These are phyloP conservation scores for Heliothis virescens DNA, from an alignment of 1,140 invertebrate genomes.

Conservation along the genomic window DNA sequence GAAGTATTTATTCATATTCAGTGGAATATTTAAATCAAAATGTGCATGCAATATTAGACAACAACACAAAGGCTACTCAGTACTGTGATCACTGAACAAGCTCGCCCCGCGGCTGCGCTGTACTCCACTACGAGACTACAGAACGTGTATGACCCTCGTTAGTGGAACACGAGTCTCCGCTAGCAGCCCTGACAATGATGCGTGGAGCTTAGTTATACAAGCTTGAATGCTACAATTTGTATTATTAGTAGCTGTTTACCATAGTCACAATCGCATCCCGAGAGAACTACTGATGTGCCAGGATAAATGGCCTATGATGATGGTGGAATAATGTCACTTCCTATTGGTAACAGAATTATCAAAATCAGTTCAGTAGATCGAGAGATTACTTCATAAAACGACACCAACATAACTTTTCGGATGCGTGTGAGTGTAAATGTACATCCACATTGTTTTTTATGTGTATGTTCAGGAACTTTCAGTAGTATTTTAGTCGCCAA, in stretches of 20 bases:
- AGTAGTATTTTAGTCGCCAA: too few species aligned
- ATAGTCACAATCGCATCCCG: neutral
- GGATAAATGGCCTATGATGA: too few species aligned
- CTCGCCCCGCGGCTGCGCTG: neutral
- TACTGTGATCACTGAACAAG: neutral
- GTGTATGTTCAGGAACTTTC: too few species aligned
- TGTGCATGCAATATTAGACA: neutral
- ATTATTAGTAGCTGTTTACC: neutral
- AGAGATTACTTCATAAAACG: too few species aligned
- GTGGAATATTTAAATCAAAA: neutral
- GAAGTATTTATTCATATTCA: neutral
- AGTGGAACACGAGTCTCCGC: slow-evolving; percentile 13
- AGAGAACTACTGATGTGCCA: too few species aligned
- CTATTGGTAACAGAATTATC: too few species aligned
- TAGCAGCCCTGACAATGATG: slow-evolving; percentile 14
- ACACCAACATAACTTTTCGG: neutral
- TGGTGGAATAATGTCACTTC: too few species aligned
- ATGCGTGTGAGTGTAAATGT: too few species aligned
- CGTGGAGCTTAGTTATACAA: slow-evolving; percentile 7
- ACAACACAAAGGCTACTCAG: slow-evolving; percentile 10
- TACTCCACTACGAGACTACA: neutral
- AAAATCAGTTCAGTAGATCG: too few species aligned
- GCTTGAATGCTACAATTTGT: neutral
- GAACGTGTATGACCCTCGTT: neutral
- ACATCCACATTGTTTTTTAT: too few species aligned